Evolutionary conservation across 2,888 invertebrate genomes (phyloP), one percentile per base, ranked within the genome.

Genomic region (Leuctra nigra): DNA sequence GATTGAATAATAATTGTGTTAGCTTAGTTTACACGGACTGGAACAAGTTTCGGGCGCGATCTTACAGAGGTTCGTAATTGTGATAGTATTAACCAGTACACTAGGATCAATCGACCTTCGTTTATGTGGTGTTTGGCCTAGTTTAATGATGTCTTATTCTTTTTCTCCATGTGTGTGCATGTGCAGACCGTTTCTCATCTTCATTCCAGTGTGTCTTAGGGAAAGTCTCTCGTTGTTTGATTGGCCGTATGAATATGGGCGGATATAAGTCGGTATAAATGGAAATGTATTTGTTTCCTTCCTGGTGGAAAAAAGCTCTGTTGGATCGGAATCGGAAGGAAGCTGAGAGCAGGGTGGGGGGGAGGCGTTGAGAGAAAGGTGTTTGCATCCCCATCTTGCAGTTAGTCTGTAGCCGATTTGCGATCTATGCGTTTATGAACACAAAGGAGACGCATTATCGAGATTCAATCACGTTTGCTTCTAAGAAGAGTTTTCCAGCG

Each of bases 1-100:
- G 35, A 33, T 50, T 50, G 50, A 35, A 50, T 50, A 50, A 50
- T 50, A 50, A 50, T 50, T 50, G 50, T 7, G 50, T 35, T 50
- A 29, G 50, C 35, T 50, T 35, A 29, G 29, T 33, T 22, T 33
- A 16, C 50, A 33, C 35, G 29, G 7, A 11, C 6, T 11, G 11
- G 6, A 29, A 29, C 29, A 29, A 6, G 29, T 29, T 29, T 29
- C 6, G 7, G 29, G 29, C 29, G 29, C n/a, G n/a, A n/a, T n/a
- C n/a, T n/a, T n/a, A n/a, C n/a, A n/a, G n/a, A 29, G 29, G 11
- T 29, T 29, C 29, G 29, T 7, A 29, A 29, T 29, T 29, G 29
- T 29, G 11, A 29, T 29, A 7, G 11, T 29, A 29, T 29, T 7
- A 29, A 7, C 7, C 11, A 7, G 29, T 29, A 29, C 29, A 29